Evolutionary conservation across 1,140 invertebrate genomes (phyloP).

Genomic region (Camponotus pennsylvanicus): DNA sequence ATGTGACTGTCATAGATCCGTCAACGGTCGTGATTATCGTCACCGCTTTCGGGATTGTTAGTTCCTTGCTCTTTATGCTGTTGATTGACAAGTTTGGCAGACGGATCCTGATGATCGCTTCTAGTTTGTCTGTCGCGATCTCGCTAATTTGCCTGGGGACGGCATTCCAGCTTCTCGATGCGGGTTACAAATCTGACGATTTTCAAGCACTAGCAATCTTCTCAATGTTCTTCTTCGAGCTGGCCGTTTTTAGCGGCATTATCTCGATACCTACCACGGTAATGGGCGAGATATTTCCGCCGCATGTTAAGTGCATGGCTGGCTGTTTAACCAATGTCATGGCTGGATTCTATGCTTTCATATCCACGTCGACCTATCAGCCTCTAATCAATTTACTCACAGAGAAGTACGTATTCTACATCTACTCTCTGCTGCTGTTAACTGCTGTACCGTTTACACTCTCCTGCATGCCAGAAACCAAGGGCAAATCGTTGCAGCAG

Average conservation of each 20-base stretch:
- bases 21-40: slow-evolving; percentile 88
- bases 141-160: slow-evolving; percentile 80
- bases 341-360: slow-evolving; percentile 91
- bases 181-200: slow-evolving; percentile 8
- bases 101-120: slow-evolving; percentile 88
- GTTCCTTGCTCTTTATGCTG: slow-evolving; percentile 87
- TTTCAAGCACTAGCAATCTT: slow-evolving; percentile 64
- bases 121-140: slow-evolving; percentile 85
- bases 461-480: slow-evolving; percentile 74
- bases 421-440: slow-evolving; percentile 86
- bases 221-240: slow-evolving; percentile 54
- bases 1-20: slow-evolving; percentile 83
- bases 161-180: slow-evolving; percentile 65
- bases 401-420: slow-evolving; percentile 90
- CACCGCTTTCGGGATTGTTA: slow-evolving; percentile 88
- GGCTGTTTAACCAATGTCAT: slow-evolving; percentile 90
- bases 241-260: slow-evolving; percentile 88
- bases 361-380: slow-evolving; percentile 92
- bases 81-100: slow-evolving; percentile 91
- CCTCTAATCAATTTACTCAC: slow-evolving; percentile 88
- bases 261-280: slow-evolving; percentile 91
- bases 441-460: slow-evolving; percentile 59
- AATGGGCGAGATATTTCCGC: slow-evolving; percentile 73
- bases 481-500: slow-evolving; percentile 74
- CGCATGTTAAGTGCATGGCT: slow-evolving; percentile 88